Evolutionary conservation across 2,888 invertebrate species (phyloP).

Genomic region (Zhengitettix transpicula): DNA sequence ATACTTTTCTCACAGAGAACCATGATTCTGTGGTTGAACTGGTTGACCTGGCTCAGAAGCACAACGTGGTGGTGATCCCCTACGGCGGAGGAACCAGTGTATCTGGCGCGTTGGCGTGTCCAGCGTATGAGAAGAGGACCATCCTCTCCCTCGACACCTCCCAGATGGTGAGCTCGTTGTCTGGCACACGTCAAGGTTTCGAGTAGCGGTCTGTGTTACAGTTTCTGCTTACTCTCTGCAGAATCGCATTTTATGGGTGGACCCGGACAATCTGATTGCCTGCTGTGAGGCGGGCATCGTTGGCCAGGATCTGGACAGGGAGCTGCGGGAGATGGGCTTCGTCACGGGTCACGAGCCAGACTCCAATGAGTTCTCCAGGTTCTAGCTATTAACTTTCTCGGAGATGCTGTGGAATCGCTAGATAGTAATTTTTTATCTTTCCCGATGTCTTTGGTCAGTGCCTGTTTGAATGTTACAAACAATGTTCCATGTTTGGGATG

Average conservation of each 20-base stretch:
- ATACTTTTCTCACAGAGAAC: constrained; percentile 23
- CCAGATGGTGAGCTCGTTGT: constrained; percentile 54
- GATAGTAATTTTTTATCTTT: too few species aligned
- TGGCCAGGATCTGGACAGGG: constrained; percentile 84
- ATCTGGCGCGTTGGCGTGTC: constrained; percentile 75
- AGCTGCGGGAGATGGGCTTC: constrained; percentile 56
- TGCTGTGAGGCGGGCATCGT: constrained; percentile 82
- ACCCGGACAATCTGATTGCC: constrained; percentile 63
- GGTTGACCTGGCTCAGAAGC: constrained; percentile 54
- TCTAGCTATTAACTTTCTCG: too few species aligned
- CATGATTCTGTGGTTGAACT: constrained; percentile 75
- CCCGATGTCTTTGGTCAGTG: too few species aligned
- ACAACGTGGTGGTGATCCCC: constrained; percentile 73
- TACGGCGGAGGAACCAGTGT: constrained; percentile 93
- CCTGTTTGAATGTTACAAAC: too few species aligned
- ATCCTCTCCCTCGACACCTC: constrained; percentile 87
- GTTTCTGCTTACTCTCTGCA: constrained; percentile 14
- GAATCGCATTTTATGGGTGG: constrained; percentile 87
- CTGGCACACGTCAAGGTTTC: too few species aligned
- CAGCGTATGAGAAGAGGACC: constrained; percentile 53
- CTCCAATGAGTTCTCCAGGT: constrained; percentile 88
- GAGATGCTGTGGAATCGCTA: too few species aligned
- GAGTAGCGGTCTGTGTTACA: too few species aligned
- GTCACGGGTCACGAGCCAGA: constrained; percentile 97
- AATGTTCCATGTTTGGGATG: too few species aligned